A percentile compares a stretch with the other conserved stretches of the same genome.
phyloP scores from a whole-genome alignment of 1,140 invertebrate genomes.

The Drosophila pseudoananassae region DNA sequence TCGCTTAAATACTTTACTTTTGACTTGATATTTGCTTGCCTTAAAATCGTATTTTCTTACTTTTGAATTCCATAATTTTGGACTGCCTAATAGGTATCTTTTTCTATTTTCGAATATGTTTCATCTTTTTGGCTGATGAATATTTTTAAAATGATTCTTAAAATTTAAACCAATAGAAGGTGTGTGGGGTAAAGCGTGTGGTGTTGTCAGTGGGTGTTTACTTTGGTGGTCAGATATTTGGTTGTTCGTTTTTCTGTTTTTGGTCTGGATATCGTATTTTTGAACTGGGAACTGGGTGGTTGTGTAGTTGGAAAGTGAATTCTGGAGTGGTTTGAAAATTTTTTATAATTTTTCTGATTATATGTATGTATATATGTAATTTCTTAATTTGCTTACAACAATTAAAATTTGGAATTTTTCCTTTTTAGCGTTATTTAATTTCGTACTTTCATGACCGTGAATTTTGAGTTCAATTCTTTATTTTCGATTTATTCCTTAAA shows the following conservation, averaged over 20 bases:
- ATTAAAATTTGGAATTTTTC: constrained; percentile 80
- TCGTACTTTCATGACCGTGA: constrained; percentile 41
- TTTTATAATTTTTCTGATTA: constrained; percentile 64
- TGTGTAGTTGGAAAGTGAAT: constrained; percentile 4
- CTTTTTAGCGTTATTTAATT: constrained; percentile 37
- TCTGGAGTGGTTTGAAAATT: constrained; percentile 32
- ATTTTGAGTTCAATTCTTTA: constrained; percentile 33
- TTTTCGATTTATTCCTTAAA: constrained; percentile 26
- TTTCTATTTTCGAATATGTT: constrained; percentile 36
- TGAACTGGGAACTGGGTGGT: constrained; percentile 1
- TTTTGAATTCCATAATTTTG: constrained; percentile 71
- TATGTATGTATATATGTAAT: constrained; percentile 67
- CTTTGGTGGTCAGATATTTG: constrained; percentile 27
- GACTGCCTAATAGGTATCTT: constrained; percentile 62
- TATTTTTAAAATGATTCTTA: constrained; percentile 82
- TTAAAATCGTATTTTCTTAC: constrained; percentile 67
- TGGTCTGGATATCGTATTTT: constrained; percentile 18
- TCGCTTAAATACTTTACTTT: constrained; percentile 72
- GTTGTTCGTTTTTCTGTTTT: constrained; percentile 6
- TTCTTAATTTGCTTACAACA: constrained; percentile 70
- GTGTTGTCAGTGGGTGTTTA: constrained; percentile 32
- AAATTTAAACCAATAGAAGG: constrained; percentile 82
- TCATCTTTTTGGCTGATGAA: constrained; percentile 67
- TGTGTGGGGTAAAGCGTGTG: constrained; percentile 38
- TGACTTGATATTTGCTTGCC: constrained; percentile 53